Evolutionary conservation across 2,113 vertebrate genomes (phyloP).

Genomic region (Lipotes vexillifer): DNA sequence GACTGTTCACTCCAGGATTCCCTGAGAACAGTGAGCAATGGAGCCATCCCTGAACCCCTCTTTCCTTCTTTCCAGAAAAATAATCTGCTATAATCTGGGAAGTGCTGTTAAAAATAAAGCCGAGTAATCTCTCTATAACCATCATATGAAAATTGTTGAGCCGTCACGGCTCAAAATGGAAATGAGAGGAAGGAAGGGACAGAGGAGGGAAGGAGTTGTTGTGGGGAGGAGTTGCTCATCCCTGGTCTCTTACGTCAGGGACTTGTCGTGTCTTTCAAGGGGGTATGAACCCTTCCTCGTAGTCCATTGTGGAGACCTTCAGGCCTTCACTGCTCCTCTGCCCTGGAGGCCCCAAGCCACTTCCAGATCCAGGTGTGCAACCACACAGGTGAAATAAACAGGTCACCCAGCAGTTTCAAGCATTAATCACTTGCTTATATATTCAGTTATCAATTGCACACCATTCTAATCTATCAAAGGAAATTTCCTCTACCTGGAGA

Average conservation of each 20-base stretch:
- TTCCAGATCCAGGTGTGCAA: not conserved
- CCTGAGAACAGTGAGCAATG: not conserved
- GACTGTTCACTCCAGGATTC: accelerated
- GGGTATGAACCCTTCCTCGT: accelerated
- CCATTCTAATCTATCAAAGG: not conserved
- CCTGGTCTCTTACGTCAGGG: accelerated
- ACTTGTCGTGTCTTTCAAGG: no score
- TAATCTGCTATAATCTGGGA: accelerated
- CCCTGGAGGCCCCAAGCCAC: accelerated
- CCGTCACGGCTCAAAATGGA: accelerated
- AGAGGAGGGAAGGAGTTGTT: accelerated
- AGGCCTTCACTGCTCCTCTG: no score
- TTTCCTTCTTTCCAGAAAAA: not conserved
- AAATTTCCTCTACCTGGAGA: not conserved
- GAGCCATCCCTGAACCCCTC: accelerated
- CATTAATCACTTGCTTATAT: accelerated
- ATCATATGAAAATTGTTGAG: accelerated
- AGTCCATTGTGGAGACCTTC: accelerated
- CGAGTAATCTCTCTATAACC: not conserved
- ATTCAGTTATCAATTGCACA: accelerated
- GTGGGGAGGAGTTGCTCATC: accelerated
- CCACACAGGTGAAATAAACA: not conserved
- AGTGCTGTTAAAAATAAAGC: not conserved
- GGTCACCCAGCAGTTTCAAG: accelerated
- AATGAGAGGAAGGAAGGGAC: accelerated